These are phyloP conservation scores for Mylabris sibirica DNA, from an alignment of 2,888 invertebrate species.

Conservation along the genomic window DNA sequence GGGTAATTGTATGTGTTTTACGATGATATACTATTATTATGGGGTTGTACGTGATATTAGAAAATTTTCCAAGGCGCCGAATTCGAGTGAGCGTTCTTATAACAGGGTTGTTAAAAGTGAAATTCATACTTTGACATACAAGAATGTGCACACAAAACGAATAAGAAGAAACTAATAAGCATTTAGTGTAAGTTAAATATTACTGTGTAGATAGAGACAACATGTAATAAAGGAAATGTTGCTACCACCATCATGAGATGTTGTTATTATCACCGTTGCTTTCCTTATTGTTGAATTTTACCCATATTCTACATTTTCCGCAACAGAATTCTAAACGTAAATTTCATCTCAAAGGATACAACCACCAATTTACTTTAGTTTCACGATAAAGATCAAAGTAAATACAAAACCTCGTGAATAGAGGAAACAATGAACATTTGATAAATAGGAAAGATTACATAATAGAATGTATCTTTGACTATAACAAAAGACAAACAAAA, in stretches of 20 bases:
- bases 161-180: background rate
- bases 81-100: too few relatives aligned
- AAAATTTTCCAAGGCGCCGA: too few relatives aligned
- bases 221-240: background rate
- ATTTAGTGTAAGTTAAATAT: background rate
- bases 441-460: background rate
- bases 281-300: background rate
- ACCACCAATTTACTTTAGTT: background rate
- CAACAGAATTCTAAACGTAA: background rate
- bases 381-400: conserved; percentile 3
- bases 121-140: background rate
- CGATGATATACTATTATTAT: too few relatives aligned
- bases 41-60: too few relatives aligned
- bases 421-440: conserved; percentile 3
- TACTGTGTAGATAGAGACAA: background rate
- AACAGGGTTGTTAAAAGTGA: background rate
- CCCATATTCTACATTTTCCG: background rate
- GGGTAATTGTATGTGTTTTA: background rate
- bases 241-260: background rate
- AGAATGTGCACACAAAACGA: background rate
- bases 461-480: background rate
- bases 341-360: background rate
- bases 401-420: background rate
- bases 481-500: background rate
- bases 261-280: background rate